Evolutionary conservation across 2,888 invertebrate genomes (phyloP).

Genomic region (Pseudococcus longispinus): DNA sequence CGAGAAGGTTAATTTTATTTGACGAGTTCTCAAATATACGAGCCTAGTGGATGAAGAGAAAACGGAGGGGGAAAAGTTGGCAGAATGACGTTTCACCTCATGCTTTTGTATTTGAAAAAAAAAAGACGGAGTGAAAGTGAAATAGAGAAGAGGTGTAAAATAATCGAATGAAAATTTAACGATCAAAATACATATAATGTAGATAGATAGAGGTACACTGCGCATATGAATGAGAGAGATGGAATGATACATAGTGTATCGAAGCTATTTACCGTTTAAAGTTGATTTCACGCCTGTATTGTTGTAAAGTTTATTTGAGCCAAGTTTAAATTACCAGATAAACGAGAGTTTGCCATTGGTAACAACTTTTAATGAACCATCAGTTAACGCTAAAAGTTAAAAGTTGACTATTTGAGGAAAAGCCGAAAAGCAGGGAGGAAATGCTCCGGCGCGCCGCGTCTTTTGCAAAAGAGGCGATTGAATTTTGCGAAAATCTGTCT

Average conservation of each 20-base stretch:
- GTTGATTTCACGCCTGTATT: conserved; percentile 32
- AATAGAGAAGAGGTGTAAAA: not conserved
- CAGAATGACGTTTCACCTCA: not conserved
- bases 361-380: conserved; percentile 37
- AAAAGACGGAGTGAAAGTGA: not conserved
- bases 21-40: not conserved
- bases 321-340: conserved; percentile 39
- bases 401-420: conserved; percentile 2
- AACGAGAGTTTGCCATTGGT: conserved; percentile 35
- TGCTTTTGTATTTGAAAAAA: not conserved
- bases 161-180: conserved; percentile 22
- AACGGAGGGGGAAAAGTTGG: not conserved
- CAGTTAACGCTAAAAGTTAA: conserved; percentile 35
- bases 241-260: not conserved
- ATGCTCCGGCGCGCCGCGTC: not conserved
- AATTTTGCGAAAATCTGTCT: conserved; percentile 37
- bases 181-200: not conserved
- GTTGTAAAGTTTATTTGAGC: conserved; percentile 25
- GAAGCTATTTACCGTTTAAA: conserved; percentile 25
- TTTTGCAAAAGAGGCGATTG: conserved; percentile 25
- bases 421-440: not conserved
- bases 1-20: not conserved
- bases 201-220: not conserved
- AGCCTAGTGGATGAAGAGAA: not conserved
- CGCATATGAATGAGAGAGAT: not conserved